Evolutionary conservation across 2,113 vertebrate genomes (phyloP).

Genomic region (Anthoscopus minutus): DNA sequence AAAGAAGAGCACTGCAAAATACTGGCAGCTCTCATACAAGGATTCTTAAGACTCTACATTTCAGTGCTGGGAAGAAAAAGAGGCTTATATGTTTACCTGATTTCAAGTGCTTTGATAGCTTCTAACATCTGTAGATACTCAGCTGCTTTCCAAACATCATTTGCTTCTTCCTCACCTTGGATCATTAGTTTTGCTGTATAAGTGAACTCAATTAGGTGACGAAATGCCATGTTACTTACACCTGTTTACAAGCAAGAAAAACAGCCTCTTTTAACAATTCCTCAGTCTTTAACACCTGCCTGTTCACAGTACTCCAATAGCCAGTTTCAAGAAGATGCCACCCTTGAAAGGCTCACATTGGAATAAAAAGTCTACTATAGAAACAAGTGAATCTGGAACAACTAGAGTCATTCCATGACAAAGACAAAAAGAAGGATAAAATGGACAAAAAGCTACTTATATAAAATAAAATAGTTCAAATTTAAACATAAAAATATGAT

Average conservation of each 20-base stretch:
- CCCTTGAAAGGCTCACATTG: background rate
- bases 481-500: background rate
- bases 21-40: background rate
- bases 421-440: background rate
- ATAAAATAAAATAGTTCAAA: background rate
- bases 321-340: background rate
- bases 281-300: background rate
- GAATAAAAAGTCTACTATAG: background rate
- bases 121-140: slow-evolving; percentile 98
- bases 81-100: slow-evolving; percentile 66
- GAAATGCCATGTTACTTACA: slow-evolving; percentile 93
- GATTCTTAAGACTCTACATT: background rate
- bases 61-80: background rate
- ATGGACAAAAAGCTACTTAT: background rate
- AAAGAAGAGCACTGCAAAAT: background rate
- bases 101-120: slow-evolving; percentile 92
- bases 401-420: background rate
- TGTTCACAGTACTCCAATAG: background rate
- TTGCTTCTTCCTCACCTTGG: slow-evolving; percentile 86
- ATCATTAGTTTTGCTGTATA: slow-evolving; percentile 91
- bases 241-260: slow-evolving; percentile 68
- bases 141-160: slow-evolving; percentile 94
- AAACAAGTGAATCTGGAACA: background rate
- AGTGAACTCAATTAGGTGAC: slow-evolving; percentile 94
- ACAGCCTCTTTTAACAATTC: background rate